A percentile compares a stretch with the other conserved stretches of the same genome.
These are phyloP conservation scores for Venturia canescens DNA, from an alignment of 1,140 invertebrate genomes.

Conservation along the genomic window DNA sequence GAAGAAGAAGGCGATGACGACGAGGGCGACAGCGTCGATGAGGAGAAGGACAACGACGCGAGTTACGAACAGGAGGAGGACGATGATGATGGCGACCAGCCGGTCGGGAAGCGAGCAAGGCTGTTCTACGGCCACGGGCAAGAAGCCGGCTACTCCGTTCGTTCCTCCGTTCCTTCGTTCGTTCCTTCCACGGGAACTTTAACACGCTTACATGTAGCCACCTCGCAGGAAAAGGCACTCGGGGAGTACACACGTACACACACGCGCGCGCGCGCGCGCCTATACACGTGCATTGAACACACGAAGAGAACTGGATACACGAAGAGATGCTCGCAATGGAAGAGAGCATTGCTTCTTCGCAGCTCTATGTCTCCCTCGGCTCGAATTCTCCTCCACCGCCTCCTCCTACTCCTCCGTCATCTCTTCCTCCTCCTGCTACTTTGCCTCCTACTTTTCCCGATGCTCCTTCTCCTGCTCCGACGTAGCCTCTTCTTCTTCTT, in stretches of 20 bases:
- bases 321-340: constrained; percentile 22
- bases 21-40: constrained; percentile 20
- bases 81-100: constrained; percentile 40
- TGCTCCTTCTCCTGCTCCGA: constrained; percentile 11
- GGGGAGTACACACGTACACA: not conserved
- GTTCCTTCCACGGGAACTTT: constrained; percentile 42
- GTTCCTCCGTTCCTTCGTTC: constrained; percentile 22
- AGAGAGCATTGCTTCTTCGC: constrained; percentile 36
- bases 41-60: constrained; percentile 22
- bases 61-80: constrained; percentile 28
- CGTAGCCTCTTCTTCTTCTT: constrained; percentile 8
- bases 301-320: constrained; percentile 17
- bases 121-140: constrained; percentile 43
- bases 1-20: constrained; percentile 2
- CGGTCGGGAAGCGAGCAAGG: constrained; percentile 47
- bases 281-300: constrained; percentile 13
- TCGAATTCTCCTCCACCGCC: constrained; percentile 58
- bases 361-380: constrained; percentile 34
- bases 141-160: constrained; percentile 43
- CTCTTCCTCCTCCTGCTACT: constrained; percentile 57
- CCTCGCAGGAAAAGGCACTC: constrained; percentile 8
- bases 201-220: not conserved
- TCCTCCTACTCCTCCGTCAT: constrained; percentile 14
- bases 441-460: not conserved
- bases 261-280: not conserved